Conservation (phyloP, 1,140 invertebrate species). For the Pachyrhynchus sulphureomaculatus region DNA sequence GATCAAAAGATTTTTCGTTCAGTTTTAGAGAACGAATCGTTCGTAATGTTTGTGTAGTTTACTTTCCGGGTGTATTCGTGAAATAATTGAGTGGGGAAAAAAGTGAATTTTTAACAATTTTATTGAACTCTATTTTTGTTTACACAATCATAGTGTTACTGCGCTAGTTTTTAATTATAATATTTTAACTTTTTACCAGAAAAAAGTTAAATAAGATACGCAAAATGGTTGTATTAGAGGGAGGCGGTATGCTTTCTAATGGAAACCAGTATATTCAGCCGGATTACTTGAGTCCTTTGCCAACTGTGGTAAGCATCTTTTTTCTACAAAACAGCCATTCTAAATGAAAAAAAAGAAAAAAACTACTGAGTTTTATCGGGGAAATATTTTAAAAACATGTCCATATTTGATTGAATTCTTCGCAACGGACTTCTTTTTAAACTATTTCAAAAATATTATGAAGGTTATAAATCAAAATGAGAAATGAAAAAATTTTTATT, state of each 20-base stretch:
- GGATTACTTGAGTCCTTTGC: slow-evolving; percentile 88
- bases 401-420: no score
- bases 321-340: neutral
- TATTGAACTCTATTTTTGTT: slow-evolving; percentile 13
- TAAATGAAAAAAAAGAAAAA: no score
- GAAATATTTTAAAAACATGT: no score
- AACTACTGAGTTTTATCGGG: no score
- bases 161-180: neutral
- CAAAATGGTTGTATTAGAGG: slow-evolving; percentile 87
- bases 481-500: no score
- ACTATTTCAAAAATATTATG: no score
- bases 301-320: slow-evolving; percentile 77
- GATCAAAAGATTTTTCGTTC: neutral
- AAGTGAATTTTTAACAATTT: no score
- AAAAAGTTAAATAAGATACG: no score
- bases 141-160: slow-evolving; percentile 45
- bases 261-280: slow-evolving; percentile 91
- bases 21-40: neutral
- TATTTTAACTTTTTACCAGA: no score
- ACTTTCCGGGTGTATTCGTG: neutral
- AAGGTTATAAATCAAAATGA: no score
- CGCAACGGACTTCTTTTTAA: no score
- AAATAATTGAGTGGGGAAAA: neutral
- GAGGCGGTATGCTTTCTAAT: slow-evolving; percentile 85
- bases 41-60: neutral